Conservation (phyloP, 1,140 invertebrate genomes). For the Oedothorax gibbosus region DNA sequence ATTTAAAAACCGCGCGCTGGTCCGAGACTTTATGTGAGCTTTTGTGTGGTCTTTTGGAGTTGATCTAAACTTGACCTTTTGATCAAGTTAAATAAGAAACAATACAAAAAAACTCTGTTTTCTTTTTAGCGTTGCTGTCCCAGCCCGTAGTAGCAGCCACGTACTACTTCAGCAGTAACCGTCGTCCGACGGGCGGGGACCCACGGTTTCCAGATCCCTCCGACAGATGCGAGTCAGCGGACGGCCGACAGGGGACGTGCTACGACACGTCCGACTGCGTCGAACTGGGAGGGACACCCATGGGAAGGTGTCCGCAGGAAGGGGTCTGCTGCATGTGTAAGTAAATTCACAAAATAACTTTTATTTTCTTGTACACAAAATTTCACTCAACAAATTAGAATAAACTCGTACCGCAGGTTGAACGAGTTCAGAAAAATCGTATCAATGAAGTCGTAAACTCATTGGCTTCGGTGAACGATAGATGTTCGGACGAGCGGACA, state of each 20-base stretch:
- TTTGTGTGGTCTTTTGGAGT: too few relatives aligned
- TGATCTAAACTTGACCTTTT: too few relatives aligned
- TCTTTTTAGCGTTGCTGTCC: slow-evolving; percentile 11
- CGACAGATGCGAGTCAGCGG: slow-evolving; percentile 61
- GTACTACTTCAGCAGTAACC: slow-evolving; percentile 60
- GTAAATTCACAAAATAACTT: slow-evolving; percentile 21
- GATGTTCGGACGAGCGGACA: too few relatives aligned
- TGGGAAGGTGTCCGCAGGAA: slow-evolving; percentile 62
- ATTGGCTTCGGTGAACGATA: too few relatives aligned
- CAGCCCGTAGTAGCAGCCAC: slow-evolving; percentile 62
- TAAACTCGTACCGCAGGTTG: too few relatives aligned
- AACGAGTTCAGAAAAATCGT: too few relatives aligned
- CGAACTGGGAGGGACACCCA: slow-evolving; percentile 63
- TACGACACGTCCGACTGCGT: slow-evolving; percentile 63
- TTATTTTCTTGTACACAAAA: not conserved
- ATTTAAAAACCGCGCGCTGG: too few relatives aligned
- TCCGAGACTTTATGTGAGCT: too few relatives aligned
- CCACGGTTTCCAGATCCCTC: not conserved
- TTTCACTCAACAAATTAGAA: too few relatives aligned
- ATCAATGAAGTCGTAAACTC: too few relatives aligned
- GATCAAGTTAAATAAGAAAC: too few relatives aligned
- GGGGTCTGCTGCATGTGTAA: slow-evolving; percentile 64
- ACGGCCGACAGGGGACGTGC: slow-evolving; percentile 62
- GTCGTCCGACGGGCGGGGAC: not conserved
- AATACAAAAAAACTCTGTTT: too few relatives aligned